Evolutionary conservation across 2,888 invertebrate species (phyloP), one percentile per base, ranked within the genome.

Genomic region (Drosophila leonis): DNA sequence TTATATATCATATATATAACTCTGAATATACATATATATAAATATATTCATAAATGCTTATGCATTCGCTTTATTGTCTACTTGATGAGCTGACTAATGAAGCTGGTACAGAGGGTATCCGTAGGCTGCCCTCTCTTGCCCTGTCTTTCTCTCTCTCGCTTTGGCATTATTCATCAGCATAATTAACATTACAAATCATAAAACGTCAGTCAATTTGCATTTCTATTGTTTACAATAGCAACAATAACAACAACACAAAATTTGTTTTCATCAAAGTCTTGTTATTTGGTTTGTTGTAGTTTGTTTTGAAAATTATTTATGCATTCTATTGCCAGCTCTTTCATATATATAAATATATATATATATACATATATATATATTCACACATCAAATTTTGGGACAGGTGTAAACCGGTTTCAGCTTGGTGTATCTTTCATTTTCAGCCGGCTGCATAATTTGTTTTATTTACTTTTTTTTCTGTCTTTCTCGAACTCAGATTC

Each of bases 101-200:
- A 81, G 69, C 62, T 67, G 52, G 35, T 52, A 4, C 37, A n/a
- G 37, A 52, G 49, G 31, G 49, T 31, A n/a, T 2, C 33, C 13
- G 35, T n/a, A 1, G 35, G 42, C 31, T 1, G 31, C 41, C 39
- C 20, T 29, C 41, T 46, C 64, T 29, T 7, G 13, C 39, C 27
- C 57, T 20, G 42, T 37, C 20, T 24, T 20, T 31, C 54, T 24
- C 29, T 56, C 13, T 35, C 15, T 4, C 18, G 35, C 31, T 7
- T 29, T 48, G 46, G 52, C 65, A 60, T 82, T 80, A 76, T 73
- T 82, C 82, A 82, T 78, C 74, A 56, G 71, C 76, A 80, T 86
- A 83, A 86, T 88, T 86, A 90, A 81, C 90, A 81, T 88, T 85
- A 88, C 77, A 85, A 89, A 88, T 84, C 82, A 88, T 79, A 86